These are phyloP conservation scores for Eleginops maclovinus DNA, from an alignment of 2,113 vertebrate species.

Conservation along the genomic window DNA sequence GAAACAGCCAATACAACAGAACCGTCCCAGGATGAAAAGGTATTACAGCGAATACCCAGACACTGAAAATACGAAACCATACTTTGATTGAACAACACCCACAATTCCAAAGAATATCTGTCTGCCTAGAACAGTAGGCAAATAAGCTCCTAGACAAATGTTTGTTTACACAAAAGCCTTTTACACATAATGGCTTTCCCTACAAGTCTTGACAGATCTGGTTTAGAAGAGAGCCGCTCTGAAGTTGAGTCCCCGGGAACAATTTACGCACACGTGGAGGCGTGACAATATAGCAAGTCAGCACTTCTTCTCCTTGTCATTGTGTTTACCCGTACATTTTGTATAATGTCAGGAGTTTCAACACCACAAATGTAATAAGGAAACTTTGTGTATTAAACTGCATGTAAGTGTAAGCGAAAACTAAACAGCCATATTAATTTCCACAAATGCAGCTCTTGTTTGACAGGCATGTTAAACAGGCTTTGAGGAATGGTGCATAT, in stretches of 20 bases:
- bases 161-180: constrained; percentile 59
- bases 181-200: constrained; percentile 59
- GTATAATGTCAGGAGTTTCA: background rate
- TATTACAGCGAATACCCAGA: constrained; percentile 1
- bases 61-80: constrained; percentile 30
- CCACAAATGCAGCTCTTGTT: constrained; percentile 37
- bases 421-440: constrained; percentile 28
- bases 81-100: constrained; percentile 55
- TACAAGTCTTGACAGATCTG: constrained; percentile 80
- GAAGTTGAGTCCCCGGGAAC: constrained; percentile 28
- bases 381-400: constrained; percentile 7
- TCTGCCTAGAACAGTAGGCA: constrained; percentile 39
- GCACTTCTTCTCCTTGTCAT: background rate
- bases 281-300: constrained; percentile 45
- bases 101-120: constrained; percentile 40
- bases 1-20: background rate
- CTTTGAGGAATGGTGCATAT: constrained; percentile 32
- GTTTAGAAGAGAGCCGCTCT: constrained; percentile 52
- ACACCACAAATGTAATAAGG: background rate
- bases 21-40: constrained; percentile 7
- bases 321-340: background rate
- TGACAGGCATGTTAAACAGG: constrained; percentile 47
- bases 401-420: constrained; percentile 14
- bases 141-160: constrained; percentile 57
- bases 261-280: constrained; percentile 24